Evolutionary conservation across 37 sponge, comb jelly and placozoan species (phyloP).

Genomic region (Agelas oroides): DNA sequence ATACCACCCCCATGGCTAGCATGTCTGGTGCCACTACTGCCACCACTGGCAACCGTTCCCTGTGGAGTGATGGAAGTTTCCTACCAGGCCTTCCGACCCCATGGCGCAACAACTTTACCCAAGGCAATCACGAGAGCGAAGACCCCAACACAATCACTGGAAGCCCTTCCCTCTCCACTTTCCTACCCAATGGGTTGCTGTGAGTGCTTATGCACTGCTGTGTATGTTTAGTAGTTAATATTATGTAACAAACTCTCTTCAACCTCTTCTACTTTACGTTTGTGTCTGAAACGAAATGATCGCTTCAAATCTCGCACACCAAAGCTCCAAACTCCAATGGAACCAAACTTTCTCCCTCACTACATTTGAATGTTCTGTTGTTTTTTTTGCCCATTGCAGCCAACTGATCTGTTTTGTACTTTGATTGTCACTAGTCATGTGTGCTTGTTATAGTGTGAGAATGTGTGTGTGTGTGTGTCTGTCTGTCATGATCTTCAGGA

Average conservation of each 20-base stretch:
- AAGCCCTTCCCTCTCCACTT: conserved; percentile 48
- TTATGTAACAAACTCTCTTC: not conserved
- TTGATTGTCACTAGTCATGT: not conserved
- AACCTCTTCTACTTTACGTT: not conserved
- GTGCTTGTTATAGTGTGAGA: not conserved
- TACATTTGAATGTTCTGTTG: conserved; percentile 17
- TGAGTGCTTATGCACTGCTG: conserved; percentile 10
- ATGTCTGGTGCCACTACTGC: no score
- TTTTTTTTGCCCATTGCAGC: not conserved
- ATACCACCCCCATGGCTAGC: no score
- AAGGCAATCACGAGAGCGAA: not conserved
- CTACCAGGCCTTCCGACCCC: conserved; percentile 38
- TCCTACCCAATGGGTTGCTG: conserved; percentile 77
- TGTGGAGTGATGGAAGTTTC: conserved; percentile 46
- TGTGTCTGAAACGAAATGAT: not conserved
- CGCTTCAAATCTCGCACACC: no score
- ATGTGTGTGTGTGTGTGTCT: conserved; percentile 4
- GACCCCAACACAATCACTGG: not conserved
- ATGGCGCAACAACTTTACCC: conserved; percentile 15
- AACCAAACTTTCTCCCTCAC: conserved; percentile 9
- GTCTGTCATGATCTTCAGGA: not conserved
- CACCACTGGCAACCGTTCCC: not conserved
- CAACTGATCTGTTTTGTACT: not conserved
- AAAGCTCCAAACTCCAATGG: no score
- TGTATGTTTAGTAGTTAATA: not conserved